Conservation (phyloP, 2,113 vertebrate genomes). For the Pimephales promelas region DNA sequence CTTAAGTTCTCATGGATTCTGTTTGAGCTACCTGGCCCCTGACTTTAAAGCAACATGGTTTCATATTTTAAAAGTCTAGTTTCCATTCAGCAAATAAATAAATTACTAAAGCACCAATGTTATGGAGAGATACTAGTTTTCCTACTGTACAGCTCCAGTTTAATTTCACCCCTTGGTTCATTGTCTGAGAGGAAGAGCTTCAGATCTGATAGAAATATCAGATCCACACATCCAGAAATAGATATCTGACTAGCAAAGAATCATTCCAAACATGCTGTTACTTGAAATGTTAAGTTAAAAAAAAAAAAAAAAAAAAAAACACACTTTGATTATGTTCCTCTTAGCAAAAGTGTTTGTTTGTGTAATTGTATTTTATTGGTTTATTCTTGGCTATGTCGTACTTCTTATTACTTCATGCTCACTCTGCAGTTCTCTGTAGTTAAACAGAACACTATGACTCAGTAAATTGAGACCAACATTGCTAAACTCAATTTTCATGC, state of each 20-base stretch:
- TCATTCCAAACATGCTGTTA: background rate
- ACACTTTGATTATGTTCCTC: background rate
- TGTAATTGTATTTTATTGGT: background rate
- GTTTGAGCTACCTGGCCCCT: conserved; percentile 53
- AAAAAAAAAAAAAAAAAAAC: too few species aligned
- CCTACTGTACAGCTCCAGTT: conserved; percentile 10
- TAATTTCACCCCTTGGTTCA: background rate
- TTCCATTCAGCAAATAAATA: conserved; percentile 58
- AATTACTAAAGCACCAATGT: conserved; percentile 27
- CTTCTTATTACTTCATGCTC: conserved; percentile 14
- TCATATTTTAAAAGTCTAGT: conserved; percentile 53
- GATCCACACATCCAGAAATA: background rate
- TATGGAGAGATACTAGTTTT: conserved; percentile 9
- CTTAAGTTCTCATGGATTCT: conserved; percentile 57
- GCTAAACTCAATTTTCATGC: background rate
- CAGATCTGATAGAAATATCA: conserved; percentile 12
- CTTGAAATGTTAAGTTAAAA: background rate
- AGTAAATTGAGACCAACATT: background rate
- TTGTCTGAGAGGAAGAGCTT: conserved; percentile 14
- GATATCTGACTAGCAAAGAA: background rate
- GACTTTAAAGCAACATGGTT: conserved; percentile 54
- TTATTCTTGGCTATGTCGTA: background rate
- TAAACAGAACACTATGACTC: background rate
- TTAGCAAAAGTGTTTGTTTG: background rate
- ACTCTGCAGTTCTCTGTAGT: background rate